A percentile compares a stretch with the other conserved stretches of the same genome.
Conservation (phyloP, 92 coral and sea anemone species). For the Chrysogorgia sp. region DNA sequence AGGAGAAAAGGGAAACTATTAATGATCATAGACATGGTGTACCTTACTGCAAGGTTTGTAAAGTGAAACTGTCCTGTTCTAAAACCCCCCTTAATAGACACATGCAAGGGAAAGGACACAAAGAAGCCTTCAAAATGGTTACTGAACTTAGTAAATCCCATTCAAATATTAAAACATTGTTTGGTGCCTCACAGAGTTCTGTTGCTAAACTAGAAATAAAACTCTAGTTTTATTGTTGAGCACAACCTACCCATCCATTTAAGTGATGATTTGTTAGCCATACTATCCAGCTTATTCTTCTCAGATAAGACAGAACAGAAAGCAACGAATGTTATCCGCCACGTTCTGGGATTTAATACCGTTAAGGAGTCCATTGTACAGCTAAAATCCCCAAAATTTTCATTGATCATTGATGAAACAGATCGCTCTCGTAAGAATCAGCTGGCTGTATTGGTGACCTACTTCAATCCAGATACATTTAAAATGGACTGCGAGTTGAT, state of each 20-base stretch:
- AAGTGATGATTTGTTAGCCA: constrained; percentile 27
- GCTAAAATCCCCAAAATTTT: constrained; percentile 4
- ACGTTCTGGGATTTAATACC: constrained; percentile 13
- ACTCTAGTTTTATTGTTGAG: constrained; percentile 17
- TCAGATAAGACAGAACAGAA: constrained; percentile 13
- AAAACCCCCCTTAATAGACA: constrained; percentile 16
- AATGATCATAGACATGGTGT: too few species aligned
- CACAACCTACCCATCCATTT: constrained; percentile 25
- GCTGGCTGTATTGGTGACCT: constrained; percentile 18
- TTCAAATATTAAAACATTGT: constrained; percentile 3
- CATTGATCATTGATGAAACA: constrained; percentile 26
- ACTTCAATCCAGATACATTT: constrained; percentile 13
- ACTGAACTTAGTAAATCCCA: constrained; percentile 9
- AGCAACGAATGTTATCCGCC: constrained; percentile 19
- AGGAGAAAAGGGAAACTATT: too few species aligned
- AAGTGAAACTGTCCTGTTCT: constrained; percentile 13
- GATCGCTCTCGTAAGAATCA: constrained; percentile 17
- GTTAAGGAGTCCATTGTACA: constrained; percentile 1
- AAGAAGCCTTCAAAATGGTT: not conserved
- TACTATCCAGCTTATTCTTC: constrained; percentile 2
- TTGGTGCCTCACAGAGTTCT: too few species aligned
- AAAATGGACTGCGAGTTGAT: constrained; percentile 18
- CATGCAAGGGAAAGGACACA: constrained; percentile 8
- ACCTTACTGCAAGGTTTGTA: constrained; percentile 31
- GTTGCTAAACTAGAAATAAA: constrained; percentile 17